Percentiles rank a stretch among this genome's conserved stretches.
Evolutionary conservation across 2,888 invertebrate species (phyloP).

Genomic region (Drosophila putrida): DNA sequence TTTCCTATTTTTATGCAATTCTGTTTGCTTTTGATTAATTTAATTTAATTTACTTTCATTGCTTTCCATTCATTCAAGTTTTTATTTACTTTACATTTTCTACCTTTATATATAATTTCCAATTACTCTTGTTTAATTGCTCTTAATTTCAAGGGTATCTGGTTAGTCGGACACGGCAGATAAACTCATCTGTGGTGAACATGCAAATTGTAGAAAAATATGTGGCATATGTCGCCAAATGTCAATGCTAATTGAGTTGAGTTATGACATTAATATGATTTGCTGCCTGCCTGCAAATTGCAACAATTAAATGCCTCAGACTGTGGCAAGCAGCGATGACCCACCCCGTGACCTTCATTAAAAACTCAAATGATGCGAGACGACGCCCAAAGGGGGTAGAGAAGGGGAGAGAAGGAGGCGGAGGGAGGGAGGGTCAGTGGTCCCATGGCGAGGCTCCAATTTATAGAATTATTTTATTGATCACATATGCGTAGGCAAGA

Average conservation of each 20-base stretch:
- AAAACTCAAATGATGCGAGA: slow-evolving; percentile 50
- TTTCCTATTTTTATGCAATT: too few relatives aligned
- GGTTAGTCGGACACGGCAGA: neutral
- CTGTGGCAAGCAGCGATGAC: slow-evolving; percentile 49
- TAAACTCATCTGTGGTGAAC: neutral
- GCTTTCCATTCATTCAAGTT: too few relatives aligned
- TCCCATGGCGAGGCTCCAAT: slow-evolving; percentile 38
- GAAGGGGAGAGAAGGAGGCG: too few relatives aligned
- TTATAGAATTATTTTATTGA: slow-evolving; percentile 64
- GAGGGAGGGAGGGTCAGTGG: slow-evolving; percentile 27
- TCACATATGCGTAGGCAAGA: slow-evolving; percentile 55
- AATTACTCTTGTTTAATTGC: too few relatives aligned
- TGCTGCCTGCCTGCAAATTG: slow-evolving; percentile 62
- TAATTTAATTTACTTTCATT: too few relatives aligned
- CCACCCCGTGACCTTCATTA: slow-evolving; percentile 70
- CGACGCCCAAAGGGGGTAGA: slow-evolving; percentile 20
- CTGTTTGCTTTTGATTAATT: too few relatives aligned
- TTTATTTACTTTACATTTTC: too few relatives aligned
- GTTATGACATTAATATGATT: slow-evolving; percentile 78
- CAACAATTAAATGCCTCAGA: slow-evolving; percentile 67
- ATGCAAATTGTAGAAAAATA: slow-evolving; percentile 7
- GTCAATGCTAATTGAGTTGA: slow-evolving; percentile 74
- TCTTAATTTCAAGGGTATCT: neutral
- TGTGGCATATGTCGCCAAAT: slow-evolving; percentile 16
- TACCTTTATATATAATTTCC: too few relatives aligned